These are phyloP conservation scores for Ephydatia muelleri DNA, from an alignment of 37 sponge, comb jelly and placozoan species.

Conservation along the genomic window DNA sequence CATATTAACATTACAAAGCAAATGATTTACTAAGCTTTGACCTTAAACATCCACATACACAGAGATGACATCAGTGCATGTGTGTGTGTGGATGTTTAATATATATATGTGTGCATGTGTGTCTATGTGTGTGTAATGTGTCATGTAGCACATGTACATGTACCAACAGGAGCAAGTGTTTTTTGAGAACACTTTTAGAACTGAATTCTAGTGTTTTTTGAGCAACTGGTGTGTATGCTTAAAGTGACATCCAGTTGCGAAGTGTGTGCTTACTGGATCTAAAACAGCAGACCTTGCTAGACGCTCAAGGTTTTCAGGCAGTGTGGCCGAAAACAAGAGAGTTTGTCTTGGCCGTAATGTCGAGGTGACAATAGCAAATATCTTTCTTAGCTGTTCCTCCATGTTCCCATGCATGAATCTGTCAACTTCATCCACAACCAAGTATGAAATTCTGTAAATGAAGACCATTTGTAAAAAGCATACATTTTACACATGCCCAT, in stretches of 20 bases:
- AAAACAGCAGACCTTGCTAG: slow-evolving; percentile 57
- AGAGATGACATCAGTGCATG: no score
- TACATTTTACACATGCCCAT: no score
- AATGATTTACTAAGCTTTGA: no score
- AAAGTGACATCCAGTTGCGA: neutral
- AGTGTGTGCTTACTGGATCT: slow-evolving; percentile 17
- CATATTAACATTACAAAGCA: no score
- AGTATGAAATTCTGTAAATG: slow-evolving; percentile 11
- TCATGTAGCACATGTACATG: neutral
- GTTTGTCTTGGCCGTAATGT: slow-evolving; percentile 29
- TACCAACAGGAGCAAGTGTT: neutral
- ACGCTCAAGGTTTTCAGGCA: slow-evolving; percentile 35
- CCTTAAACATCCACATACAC: no score
- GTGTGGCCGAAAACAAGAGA: slow-evolving; percentile 47
- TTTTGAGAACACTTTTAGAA: neutral
- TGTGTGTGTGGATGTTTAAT: no score
- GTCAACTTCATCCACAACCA: slow-evolving; percentile 48
- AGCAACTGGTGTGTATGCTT: neutral
- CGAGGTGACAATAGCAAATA: slow-evolving; percentile 8
- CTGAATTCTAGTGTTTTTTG: neutral
- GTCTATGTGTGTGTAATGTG: neutral
- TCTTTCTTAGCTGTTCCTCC: slow-evolving; percentile 46
- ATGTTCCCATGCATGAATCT: slow-evolving; percentile 27
- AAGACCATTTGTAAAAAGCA: neutral
- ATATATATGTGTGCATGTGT: neutral